Percentiles rank a stretch among this genome's conserved stretches.
phyloP scores from a whole-genome alignment of 1,140 invertebrate genomes.

The Megalonaias nervosa region DNA sequence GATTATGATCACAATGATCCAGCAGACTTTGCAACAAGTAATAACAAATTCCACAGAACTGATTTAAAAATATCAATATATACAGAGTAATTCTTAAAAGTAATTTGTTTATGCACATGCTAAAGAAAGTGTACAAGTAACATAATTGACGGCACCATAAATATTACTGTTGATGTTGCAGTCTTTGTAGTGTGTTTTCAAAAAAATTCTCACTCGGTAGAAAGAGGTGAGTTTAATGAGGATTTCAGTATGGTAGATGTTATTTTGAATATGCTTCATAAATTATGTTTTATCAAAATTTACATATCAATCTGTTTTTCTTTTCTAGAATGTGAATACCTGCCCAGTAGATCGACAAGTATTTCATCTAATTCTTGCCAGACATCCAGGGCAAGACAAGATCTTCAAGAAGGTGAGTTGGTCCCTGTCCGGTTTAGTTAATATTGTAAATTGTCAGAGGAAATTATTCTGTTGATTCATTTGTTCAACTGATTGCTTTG shows the following conservation, averaged over 20 bases:
- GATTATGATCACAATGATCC: no score
- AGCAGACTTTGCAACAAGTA: no score
- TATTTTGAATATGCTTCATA: not conserved
- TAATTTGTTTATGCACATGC: no score
- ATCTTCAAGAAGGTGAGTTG: constrained; percentile 76
- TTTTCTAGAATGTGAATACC: constrained; percentile 87
- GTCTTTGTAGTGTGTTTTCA: not conserved
- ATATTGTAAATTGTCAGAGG: not conserved
- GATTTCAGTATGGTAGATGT: not conserved
- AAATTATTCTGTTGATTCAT: not conserved
- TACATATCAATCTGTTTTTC: constrained; percentile 17
- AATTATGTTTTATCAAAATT: not conserved
- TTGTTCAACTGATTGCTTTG: no score
- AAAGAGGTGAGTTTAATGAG: not conserved
- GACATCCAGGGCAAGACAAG: constrained; percentile 78
- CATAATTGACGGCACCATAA: not conserved
- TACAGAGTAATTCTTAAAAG: not conserved
- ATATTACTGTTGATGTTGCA: constrained; percentile 3
- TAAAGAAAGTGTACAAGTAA: no score
- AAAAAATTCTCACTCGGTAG: not conserved
- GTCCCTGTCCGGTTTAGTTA: not conserved
- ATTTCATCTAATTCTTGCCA: constrained; percentile 86
- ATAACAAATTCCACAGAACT: not conserved
- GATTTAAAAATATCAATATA: not conserved
- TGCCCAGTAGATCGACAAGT: constrained; percentile 92